Base-by-base conservation (phyloP, 2,797 vertebrate genomes). In the Carcharodon carcharias region DNA sequence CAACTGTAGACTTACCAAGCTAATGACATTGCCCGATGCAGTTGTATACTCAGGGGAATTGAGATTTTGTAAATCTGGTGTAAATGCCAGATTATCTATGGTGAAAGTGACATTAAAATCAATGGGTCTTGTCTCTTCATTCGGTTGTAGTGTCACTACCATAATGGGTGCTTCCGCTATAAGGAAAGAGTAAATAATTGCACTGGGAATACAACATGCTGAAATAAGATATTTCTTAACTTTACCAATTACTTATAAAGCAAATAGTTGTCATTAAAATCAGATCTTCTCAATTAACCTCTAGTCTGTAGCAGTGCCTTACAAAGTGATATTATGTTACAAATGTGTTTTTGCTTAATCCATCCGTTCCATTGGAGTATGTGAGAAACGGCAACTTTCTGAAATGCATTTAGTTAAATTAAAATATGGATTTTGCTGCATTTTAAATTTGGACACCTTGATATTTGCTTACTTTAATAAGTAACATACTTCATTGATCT, bases 111-210 rank as follows among this genome's bases (percentile, higher is more conserved):
- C 67, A 73, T 95, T 95, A 56, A 73, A 73, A 73, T 73, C 21
- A 71, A 35, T 50, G 94, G 18, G 94, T 3, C 2, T 54, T 73
- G 67, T 31, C 65, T 0, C 45, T 3, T 35, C 4, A 54, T 95
- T 95, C 2, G 65, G 67, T 50, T 35, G 61, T 67, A 40, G 1
- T 4, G 92, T 94, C 23, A 67, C 92, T 23, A 45, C 40, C 23
- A 28, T 63, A 65, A 94, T 67, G n/a, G 92, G 92, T n/a, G 35
- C n/a, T 94, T 94, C 61, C 50, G 45, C 94, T 95, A 9, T 35
- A 95, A 50, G 50, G n/a, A 73, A 95, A 95, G 67, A 54, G 54
- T 95, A 95, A 95, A 95, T 31, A 50, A 56, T 95, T 95, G 50
- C 21, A 28, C 2, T 2, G n/a, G 28, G 45, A 95, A 73, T 56